Conservation (phyloP, 2,797 vertebrate genomes). For the Delichon dasypus region DNA sequence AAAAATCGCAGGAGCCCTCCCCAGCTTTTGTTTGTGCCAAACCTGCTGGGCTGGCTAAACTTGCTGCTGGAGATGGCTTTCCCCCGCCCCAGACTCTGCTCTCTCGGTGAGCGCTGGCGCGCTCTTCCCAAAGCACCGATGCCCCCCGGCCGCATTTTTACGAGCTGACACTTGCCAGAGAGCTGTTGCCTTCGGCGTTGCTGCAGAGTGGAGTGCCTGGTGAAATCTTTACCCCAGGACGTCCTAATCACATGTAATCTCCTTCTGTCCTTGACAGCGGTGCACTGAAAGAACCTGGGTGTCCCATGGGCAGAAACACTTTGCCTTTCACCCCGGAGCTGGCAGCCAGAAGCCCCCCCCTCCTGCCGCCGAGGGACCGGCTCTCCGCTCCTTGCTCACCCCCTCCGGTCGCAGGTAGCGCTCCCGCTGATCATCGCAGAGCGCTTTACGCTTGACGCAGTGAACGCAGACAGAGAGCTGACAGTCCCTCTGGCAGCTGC, state of each 20-base stretch:
- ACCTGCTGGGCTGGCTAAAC: background rate
- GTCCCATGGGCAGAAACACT: background rate
- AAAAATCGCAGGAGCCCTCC: accelerated
- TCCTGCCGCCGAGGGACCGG: background rate
- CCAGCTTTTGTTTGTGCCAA: background rate
- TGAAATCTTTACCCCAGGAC: background rate
- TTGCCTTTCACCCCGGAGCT: background rate
- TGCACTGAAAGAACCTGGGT: background rate
- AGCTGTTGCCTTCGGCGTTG: background rate
- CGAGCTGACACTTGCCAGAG: background rate
- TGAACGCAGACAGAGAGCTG: background rate
- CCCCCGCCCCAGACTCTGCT: background rate
- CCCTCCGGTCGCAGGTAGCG: background rate
- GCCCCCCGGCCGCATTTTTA: background rate
- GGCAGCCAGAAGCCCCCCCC: background rate
- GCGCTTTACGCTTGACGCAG: background rate
- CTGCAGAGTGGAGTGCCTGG: background rate
- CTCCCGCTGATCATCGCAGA: background rate
- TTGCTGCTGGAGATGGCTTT: background rate
- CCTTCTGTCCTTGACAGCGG: background rate
- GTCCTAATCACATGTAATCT: background rate
- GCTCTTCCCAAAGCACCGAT: background rate
- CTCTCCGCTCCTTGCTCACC: background rate
- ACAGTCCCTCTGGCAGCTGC: conserved; percentile 36
- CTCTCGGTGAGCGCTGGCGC: accelerated